Evolutionary conservation across 2,113 vertebrate species (phyloP), one percentile per base, ranked within the genome.

Genomic region (Camarhynchus parvulus): DNA sequence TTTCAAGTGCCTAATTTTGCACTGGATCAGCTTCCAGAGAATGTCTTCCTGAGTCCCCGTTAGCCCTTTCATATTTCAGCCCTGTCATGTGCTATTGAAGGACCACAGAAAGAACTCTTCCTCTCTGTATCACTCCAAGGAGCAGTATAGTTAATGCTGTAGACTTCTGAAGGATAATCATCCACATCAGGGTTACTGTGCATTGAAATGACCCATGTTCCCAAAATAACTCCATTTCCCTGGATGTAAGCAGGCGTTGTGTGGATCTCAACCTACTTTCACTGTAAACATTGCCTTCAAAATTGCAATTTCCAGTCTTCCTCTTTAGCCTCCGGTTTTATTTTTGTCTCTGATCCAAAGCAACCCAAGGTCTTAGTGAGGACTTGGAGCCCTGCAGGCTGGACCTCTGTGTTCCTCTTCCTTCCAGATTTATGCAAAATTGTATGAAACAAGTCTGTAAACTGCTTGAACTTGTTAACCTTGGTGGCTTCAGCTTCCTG

Each of bases 171-270:
- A 83, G 20, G 16, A 16, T 70, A 28, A 13, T 62, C 15, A 7
- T 77, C 46, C 69, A 19, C 31, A 30, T 62, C 44, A 47, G n/a
- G 35, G 19, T 55, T 87, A 27, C 37, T 33, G 11, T 63, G 89
- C 46, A 33, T 59, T 55, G 69, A 77, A 74, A 46, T 81, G 30
- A 50, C 50, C 17, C 44, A 44, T 67, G 13, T 52, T 88, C n/a
- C 61, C 0, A 0, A 81, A 56, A 77, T 66, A 15, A 30, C 11
- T 78, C 27, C 1, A 3, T 89, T 67, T 92, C 15, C 23, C 30
- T 72, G 23, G 1, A 4, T 27, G 21, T 42, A 70, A 66, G 61
- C 30, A 59, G 37, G 13, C 0, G 0, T 20, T 75, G 22, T 37
- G 30, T 63, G 23, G 19, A 53, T 85, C 69, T 88, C 28, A 55